Evolutionary conservation across 2,888 invertebrate species (phyloP), one percentile per base, ranked within the genome.

Genomic region (Oscheius sp.): DNA sequence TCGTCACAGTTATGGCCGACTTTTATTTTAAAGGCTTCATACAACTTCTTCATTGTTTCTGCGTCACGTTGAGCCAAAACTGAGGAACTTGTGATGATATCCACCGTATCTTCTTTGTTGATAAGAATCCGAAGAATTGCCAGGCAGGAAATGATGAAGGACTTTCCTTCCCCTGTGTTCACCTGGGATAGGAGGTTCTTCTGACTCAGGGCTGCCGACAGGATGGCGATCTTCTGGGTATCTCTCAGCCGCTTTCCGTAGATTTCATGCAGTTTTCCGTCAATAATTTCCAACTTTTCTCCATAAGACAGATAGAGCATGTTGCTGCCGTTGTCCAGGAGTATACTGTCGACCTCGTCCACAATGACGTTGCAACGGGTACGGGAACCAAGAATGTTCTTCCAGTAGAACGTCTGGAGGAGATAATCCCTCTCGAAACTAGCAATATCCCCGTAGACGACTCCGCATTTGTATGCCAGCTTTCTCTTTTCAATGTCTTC

Each of bases 281-380:
- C n/a, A n/a, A n/a, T n/a, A n/a, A n/a, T n/a, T n/a, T n/a, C n/a
- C n/a, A n/a, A n/a, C n/a, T n/a, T n/a, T n/a, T n/a, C n/a, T n/a
- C n/a, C n/a, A n/a, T n/a, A n/a, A n/a, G 87, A 87, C 39, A 88
- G 75, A 65, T 87, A 87, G 6, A 88, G 78, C 31, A 87, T 86
- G 70, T 88, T 85, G 46, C 84, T 86, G 3, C 87, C 87, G 53
- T 87, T 87, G 74, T 88, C 88, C 1, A 88, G 78, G 37, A 88
- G 68, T 87, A 88, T 87, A 70, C 86, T 87, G 71, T 88, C 88
- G 0, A 88, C 88, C 79, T 88, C 88, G 70, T 88, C 88, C 2
- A 88, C 80, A 6, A 88, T 84, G 0, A 87, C 83, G 20, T 73
- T 79, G 10, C 80, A 74, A 65, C 82, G 83, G 5, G 61, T 71